Percentiles rank a stretch among this genome's conserved stretches.
Evolutionary conservation across 2,888 invertebrate species (phyloP).

Genomic region (Oconnorella tubifera): DNA sequence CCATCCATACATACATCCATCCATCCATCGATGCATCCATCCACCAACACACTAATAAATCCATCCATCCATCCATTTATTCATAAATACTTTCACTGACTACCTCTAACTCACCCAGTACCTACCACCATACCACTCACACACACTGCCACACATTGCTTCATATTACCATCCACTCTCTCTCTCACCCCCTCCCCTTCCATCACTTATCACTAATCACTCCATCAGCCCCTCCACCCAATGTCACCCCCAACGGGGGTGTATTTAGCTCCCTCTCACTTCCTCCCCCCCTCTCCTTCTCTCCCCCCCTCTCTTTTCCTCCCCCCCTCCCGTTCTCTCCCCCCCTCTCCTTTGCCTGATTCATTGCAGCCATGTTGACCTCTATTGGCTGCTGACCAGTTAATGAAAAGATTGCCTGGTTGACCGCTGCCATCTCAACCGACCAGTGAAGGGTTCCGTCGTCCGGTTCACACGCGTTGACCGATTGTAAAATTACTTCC

Average conservation of each 20-base stretch:
- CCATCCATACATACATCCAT: neutral
- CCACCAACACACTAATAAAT: neutral
- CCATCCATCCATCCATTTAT: neutral
- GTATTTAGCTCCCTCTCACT: no score
- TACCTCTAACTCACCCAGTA: no score
- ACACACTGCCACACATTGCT: no score
- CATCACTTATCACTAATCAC: no score
- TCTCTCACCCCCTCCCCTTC: no score
- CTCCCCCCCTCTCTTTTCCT: neutral
- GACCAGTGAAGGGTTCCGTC: conserved; percentile 26
- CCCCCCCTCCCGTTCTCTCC: neutral
- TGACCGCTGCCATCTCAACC: conserved; percentile 38
- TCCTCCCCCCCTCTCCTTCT: neutral
- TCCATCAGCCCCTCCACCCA: no score
- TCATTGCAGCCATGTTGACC: neutral
- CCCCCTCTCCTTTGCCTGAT: neutral
- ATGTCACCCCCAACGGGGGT: no score
- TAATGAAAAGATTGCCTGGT: conserved; percentile 37
- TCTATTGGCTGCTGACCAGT: conserved; percentile 33
- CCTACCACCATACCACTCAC: no score
- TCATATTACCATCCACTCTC: no score
- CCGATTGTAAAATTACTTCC: neutral
- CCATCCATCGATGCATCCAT: neutral
- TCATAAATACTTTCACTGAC: no score
- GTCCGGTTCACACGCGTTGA: conserved; percentile 13